phyloP scores from a whole-genome alignment of 2,797 vertebrate genomes.

The Protonibea diacanthus region DNA sequence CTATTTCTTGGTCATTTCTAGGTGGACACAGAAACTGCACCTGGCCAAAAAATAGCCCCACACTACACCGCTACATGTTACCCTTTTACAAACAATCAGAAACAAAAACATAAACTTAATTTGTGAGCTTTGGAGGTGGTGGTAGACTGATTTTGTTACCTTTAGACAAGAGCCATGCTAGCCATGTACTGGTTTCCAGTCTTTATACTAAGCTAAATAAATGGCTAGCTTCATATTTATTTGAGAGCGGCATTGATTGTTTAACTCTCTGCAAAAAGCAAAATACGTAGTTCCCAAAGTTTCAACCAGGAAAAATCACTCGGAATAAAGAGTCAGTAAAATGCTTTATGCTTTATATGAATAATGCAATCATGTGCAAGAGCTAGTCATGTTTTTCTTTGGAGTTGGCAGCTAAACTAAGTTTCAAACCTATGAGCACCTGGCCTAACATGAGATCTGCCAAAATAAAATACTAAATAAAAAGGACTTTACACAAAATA shows the following conservation, averaged over 20 bases:
- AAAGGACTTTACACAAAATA: background rate
- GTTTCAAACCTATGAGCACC: background rate
- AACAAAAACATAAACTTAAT: background rate
- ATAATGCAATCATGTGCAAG: background rate
- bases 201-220: background rate
- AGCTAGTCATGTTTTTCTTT: background rate
- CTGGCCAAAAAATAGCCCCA: background rate
- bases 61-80: background rate
- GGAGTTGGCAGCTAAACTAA: background rate
- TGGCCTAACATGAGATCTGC: background rate
- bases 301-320: background rate
- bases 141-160: background rate
- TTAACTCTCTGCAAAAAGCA: background rate
- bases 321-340: background rate
- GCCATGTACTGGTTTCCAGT: background rate
- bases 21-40: background rate
- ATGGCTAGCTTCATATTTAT: background rate
- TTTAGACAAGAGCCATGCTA: background rate
- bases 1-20: background rate
- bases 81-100: background rate
- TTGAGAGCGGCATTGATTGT: background rate
- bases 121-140: background rate
- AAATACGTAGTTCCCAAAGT: too few species aligned
- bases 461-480: background rate
- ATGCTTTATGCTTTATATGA: constrained; percentile 1